Conservation (phyloP, 2,888 invertebrate species). For the Phytoseiulus persimilis region DNA sequence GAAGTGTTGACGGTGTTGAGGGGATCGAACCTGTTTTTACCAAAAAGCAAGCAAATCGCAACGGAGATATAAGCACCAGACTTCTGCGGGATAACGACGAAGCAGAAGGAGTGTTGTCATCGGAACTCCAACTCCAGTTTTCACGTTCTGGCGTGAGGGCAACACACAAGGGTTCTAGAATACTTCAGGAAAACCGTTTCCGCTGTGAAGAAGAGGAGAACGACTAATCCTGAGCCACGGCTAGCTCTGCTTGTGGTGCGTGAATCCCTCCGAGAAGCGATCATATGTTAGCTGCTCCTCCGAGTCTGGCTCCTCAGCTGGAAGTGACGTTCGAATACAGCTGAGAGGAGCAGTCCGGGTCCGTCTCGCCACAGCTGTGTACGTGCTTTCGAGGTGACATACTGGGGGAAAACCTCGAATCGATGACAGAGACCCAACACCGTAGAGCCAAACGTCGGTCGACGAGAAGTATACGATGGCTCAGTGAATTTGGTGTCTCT, state of each 20-base stretch:
- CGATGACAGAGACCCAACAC: neutral
- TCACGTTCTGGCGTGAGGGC: neutral
- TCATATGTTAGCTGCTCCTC: neutral
- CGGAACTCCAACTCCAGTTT: neutral
- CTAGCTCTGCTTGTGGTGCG: neutral
- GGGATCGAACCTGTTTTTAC: neutral
- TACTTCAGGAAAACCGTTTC: neutral
- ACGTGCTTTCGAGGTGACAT: neutral
- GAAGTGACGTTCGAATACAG: neutral
- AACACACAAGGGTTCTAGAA: neutral
- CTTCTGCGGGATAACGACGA: neutral
- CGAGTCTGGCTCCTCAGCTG: neutral
- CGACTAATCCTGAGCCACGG: neutral
- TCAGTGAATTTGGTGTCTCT: neutral
- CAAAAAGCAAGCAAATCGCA: neutral
- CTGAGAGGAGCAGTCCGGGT: no score
- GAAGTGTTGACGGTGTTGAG: no score
- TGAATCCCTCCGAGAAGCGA: neutral
- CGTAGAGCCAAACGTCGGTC: neutral
- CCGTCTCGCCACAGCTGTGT: no score
- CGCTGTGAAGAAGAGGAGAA: neutral
- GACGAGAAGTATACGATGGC: neutral
- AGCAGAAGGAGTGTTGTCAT: neutral
- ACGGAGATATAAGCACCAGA: neutral
- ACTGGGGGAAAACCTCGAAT: neutral